Evolutionary conservation across 2,888 invertebrate genomes (phyloP).

Genomic region (Oligia fasciuncula): DNA sequence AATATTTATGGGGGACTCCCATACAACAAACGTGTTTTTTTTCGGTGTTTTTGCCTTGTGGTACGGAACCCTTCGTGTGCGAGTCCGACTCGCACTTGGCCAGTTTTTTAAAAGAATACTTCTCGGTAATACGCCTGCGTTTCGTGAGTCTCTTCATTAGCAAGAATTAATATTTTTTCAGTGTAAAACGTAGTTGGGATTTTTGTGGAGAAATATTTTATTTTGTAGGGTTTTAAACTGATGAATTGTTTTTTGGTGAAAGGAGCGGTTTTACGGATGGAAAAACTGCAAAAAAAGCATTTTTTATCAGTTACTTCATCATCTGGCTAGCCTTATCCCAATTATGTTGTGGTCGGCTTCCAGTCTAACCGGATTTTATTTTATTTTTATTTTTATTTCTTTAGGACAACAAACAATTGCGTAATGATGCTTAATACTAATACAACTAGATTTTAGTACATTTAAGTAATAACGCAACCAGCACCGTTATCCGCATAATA

Average conservation of each 20-base stretch:
- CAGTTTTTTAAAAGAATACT: constrained; percentile 17
- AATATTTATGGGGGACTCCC: too few species aligned
- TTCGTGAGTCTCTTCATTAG: constrained; percentile 19
- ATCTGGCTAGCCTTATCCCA: not conserved
- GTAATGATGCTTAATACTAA: too few species aligned
- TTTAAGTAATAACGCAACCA: too few species aligned
- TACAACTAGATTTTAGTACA: too few species aligned
- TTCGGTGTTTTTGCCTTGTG: too few species aligned
- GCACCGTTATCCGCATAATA: too few species aligned
- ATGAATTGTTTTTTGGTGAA: not conserved
- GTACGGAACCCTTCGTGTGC: too few species aligned
- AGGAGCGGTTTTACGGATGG: not conserved
- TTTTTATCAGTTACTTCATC: not conserved
- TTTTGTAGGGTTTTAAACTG: not conserved
- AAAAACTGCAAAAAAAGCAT: not conserved
- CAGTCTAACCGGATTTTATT: not conserved
- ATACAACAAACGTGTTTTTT: too few species aligned
- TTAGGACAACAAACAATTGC: too few species aligned
- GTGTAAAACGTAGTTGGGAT: not conserved
- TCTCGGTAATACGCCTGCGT: not conserved
- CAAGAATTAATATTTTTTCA: constrained; percentile 17
- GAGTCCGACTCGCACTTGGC: too few species aligned
- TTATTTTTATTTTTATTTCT: too few species aligned
- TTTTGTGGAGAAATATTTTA: constrained; percentile 2
- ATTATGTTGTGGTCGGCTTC: not conserved